phyloP scores from a whole-genome alignment of 2,888 invertebrate genomes.

The Drosophila percnosoma region DNA sequence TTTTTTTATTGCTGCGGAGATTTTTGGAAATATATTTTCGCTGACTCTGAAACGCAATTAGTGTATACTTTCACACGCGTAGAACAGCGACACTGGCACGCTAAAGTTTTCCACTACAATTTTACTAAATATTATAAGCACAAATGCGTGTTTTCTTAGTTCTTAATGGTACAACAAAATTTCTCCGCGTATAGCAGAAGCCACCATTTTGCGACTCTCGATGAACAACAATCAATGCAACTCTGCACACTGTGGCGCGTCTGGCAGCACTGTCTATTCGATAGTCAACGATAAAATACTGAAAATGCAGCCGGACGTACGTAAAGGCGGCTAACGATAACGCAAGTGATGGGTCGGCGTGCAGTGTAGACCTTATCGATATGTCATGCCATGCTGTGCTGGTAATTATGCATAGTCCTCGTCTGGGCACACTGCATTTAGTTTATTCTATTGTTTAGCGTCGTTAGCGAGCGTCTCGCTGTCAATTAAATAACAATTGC shows the following conservation, averaged over 20 bases:
- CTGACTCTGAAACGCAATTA: constrained; percentile 48
- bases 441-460: constrained; percentile 47
- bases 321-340: not conserved
- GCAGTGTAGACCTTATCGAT: constrained; percentile 26
- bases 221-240: constrained; percentile 64
- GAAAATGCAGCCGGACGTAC: constrained; percentile 1
- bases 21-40: constrained; percentile 68
- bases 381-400: not conserved
- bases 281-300: constrained; percentile 25
- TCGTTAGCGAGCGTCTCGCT: constrained; percentile 26
- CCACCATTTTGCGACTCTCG: constrained; percentile 80
- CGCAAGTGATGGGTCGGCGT: not conserved
- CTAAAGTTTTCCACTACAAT: constrained; percentile 69
- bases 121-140: constrained; percentile 61
- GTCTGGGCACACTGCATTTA: constrained; percentile 36
- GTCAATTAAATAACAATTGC: constrained; percentile 41
- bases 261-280: constrained; percentile 53
- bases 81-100: constrained; percentile 56
- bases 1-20: constrained; percentile 59
- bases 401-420: not conserved
- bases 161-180: constrained; percentile 75
- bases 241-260: constrained; percentile 51
- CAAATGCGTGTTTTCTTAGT: constrained; percentile 73
- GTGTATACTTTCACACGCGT: constrained; percentile 55
- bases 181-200: constrained; percentile 81